A percentile compares a stretch with the other conserved stretches of the same genome.
Conservation (phyloP, 2,888 invertebrate species). For the Ctena decussata region DNA sequence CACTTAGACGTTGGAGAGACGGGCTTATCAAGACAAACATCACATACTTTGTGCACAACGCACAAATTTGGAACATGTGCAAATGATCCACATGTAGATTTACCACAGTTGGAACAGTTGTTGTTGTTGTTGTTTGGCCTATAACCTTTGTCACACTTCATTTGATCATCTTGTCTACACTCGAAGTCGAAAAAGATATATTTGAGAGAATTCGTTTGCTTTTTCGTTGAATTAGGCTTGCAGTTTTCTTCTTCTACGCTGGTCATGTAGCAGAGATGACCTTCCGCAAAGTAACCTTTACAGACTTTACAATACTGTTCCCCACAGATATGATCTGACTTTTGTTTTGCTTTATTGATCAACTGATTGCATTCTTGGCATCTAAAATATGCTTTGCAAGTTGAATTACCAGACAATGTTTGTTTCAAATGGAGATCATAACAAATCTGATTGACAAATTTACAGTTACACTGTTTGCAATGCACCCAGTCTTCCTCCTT, state of each 20-base stretch:
- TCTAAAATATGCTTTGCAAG: constrained; percentile 18
- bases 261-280: no score
- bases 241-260: no score
- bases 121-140: neutral
- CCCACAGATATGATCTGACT: no score
- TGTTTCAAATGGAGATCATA: constrained; percentile 15
- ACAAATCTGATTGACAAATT: constrained; percentile 27
- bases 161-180: no score
- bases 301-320: no score
- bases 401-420: constrained; percentile 21
- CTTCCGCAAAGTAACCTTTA: no score
- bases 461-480: constrained; percentile 28
- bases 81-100: neutral
- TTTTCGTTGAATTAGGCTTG: neutral
- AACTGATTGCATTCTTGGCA: neutral
- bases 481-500: constrained; percentile 34
- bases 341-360: neutral
- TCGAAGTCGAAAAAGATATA: no score
- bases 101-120: neutral
- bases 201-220: neutral
- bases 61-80: neutral
- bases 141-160: neutral
- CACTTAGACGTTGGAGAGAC: no score
- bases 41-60: no score
- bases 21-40: no score